Base-by-base conservation (phyloP, 2,888 invertebrate species). In the Orchestes rusci region DNA sequence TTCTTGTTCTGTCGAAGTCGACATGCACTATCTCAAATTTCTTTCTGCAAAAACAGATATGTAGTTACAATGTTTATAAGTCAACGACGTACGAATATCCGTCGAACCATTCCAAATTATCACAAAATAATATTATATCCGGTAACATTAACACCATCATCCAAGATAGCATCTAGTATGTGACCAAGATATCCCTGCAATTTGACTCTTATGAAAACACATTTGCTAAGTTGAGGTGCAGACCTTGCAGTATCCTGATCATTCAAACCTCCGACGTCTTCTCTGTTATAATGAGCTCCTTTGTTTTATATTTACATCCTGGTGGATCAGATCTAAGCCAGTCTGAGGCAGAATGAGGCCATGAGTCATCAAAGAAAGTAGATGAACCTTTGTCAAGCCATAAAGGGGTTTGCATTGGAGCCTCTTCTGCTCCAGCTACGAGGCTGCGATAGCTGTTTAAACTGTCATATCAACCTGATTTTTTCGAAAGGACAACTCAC, bases 1-100 rank as follows among this genome's bases (percentile, higher is more conserved):
- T 76, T 51, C 85, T 71, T 2, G 73, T 70, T 48, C 76, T 73
- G 0, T 71, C 61, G 59, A 80, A 81, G 59, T 86, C 76, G 1
- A 85, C 80, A 55, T 75, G 69, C 53, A 78, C 79, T 0, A 86
- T 55, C 4, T 86, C 86, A 64, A 82, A 85, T 58, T 73, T 75
- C 53, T 73, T 71, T 10, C 80, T 80, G 42, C 74, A 73, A 43
- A n/a, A n/a, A n/a, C n/a, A n/a, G n/a, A n/a, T n/a, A n/a, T n/a
- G n/a, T n/a, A n/a, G n/a, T n/a, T n/a, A 39, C 7, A 34, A 16
- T 4, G 7, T 2, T 16, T 17, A 17, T 10, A 5, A 7, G 7
- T 37, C 27, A n/a, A n/a, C n/a, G 12, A 20, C 37, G 50, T 53
- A 53, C 51, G 32, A 37, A 30, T 48, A 54, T 17, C 56, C 43